A percentile compares a stretch with the other conserved stretches of the same genome.
Conservation (phyloP, 2,888 invertebrate species). For the Drepana falcataria region DNA sequence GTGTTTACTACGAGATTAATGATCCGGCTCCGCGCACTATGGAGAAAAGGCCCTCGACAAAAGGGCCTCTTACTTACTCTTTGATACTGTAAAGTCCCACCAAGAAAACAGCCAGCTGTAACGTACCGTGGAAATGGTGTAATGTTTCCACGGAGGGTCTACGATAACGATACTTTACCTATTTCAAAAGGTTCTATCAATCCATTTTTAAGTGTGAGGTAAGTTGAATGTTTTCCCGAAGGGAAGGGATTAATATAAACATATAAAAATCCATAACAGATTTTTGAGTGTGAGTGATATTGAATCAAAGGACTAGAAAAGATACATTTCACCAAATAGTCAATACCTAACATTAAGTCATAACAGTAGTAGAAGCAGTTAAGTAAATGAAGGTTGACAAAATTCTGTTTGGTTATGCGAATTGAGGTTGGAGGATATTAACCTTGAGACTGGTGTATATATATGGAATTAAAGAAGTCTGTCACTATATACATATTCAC, state of each 20-base stretch:
- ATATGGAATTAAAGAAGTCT: too few species aligned
- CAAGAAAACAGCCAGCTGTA: constrained; percentile 34
- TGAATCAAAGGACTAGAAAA: too few species aligned
- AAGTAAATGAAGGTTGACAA: too few species aligned
- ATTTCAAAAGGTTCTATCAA: not conserved
- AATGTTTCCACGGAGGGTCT: not conserved
- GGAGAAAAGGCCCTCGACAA: constrained; percentile 56
- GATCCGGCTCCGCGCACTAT: constrained; percentile 61
- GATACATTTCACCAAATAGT: too few species aligned
- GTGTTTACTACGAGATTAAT: constrained; percentile 71
- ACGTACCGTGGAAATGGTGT: constrained; percentile 10
- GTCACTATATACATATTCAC: too few species aligned
- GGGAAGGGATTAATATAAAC: not conserved
- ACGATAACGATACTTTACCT: not conserved
- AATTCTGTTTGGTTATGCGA: too few species aligned
- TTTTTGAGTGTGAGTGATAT: too few species aligned
- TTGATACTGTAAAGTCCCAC: constrained; percentile 51
- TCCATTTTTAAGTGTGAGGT: not conserved
- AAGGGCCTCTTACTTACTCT: constrained; percentile 70
- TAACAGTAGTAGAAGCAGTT: too few species aligned
- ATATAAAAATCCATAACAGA: too few species aligned
- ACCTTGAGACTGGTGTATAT: too few species aligned
- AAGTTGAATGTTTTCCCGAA: not conserved
- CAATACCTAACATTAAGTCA: too few species aligned
- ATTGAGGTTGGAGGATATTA: too few species aligned